phyloP scores from a whole-genome alignment of 2,113 vertebrate genomes.

The Apistogramma diplotaenia region DNA sequence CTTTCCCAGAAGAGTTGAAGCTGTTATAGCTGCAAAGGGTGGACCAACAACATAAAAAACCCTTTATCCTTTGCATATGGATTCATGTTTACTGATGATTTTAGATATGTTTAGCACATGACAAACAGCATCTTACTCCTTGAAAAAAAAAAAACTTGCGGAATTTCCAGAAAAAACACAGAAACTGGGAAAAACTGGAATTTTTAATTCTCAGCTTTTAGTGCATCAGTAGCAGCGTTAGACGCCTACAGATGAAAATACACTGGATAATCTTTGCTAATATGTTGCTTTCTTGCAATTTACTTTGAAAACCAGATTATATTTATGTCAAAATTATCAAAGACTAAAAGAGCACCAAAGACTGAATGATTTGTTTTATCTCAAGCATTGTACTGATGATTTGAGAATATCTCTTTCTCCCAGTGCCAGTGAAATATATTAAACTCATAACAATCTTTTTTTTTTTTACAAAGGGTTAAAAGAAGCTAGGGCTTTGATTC shows the following conservation, averaged over 20 bases:
- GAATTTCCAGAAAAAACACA: background rate
- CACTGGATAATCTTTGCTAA: background rate
- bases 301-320: background rate
- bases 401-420: background rate
- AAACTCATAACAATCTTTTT: no score
- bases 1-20: no score
- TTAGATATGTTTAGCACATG: no score
- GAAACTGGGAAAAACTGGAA: background rate
- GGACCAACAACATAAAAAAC: no score
- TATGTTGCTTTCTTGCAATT: background rate
- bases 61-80: no score
- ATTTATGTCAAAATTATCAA: background rate
- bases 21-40: no score
- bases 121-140: background rate
- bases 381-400: background rate
- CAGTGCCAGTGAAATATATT: background rate
- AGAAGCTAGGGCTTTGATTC: background rate
- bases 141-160: rapidly evolving
- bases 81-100: no score
- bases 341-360: background rate
- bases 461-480: no score
- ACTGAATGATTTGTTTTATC: background rate
- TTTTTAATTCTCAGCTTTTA: background rate
- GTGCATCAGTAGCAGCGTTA: background rate
- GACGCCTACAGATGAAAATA: background rate